phyloP scores from a whole-genome alignment of 1,140 invertebrate genomes.

The Pseudoatta argentina region DNA sequence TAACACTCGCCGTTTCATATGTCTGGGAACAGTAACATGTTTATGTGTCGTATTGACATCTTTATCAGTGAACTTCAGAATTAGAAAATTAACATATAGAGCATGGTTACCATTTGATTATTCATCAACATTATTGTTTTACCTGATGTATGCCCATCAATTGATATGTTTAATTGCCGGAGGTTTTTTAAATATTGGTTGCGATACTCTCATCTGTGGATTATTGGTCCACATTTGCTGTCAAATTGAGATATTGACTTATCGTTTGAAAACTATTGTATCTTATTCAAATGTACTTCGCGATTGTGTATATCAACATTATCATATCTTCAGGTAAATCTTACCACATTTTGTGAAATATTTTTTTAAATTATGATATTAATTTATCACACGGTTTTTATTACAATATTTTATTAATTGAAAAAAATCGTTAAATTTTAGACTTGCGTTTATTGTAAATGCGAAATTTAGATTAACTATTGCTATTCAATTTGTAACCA shows the following conservation, averaged over 20 bases:
- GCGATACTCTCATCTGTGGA: constrained; percentile 63
- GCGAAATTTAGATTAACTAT: constrained; percentile 52
- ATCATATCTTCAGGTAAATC: not conserved
- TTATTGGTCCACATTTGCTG: constrained; percentile 64
- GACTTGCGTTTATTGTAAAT: constrained; percentile 58
- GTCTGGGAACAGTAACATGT: constrained; percentile 53
- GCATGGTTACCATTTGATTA: constrained; percentile 75
- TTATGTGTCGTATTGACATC: constrained; percentile 46
- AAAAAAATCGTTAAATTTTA: constrained; percentile 30
- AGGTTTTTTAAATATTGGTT: constrained; percentile 25
- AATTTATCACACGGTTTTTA: too few relatives aligned
- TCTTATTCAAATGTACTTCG: not conserved
- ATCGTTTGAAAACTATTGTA: constrained; percentile 48
- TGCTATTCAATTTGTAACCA: constrained; percentile 57
- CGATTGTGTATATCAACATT: not conserved
- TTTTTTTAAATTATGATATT: too few relatives aligned
- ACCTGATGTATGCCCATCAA: constrained; percentile 69
- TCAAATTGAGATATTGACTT: constrained; percentile 63
- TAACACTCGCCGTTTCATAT: constrained; percentile 48
- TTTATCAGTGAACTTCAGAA: constrained; percentile 46
- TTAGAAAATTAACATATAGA: constrained; percentile 55
- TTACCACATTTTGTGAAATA: not conserved
- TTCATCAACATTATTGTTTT: constrained; percentile 50
- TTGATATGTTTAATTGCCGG: constrained; percentile 24
- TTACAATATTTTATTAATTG: not conserved